phyloP scores from a whole-genome alignment of 2,888 invertebrate genomes.

The Pinctada fucata region DNA sequence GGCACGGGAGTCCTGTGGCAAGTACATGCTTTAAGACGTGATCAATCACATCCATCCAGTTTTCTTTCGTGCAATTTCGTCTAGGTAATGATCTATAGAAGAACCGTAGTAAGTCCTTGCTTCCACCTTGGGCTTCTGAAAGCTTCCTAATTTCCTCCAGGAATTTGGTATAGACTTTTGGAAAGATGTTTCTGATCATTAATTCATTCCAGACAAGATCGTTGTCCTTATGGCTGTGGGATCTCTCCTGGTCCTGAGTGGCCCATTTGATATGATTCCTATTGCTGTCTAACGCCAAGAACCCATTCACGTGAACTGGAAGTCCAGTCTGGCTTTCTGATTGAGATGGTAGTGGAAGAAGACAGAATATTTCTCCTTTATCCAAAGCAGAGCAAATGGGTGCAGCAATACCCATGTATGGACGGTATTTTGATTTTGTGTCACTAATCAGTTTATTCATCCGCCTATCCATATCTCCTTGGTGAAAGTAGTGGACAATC shows the following conservation, averaged over 20 bases:
- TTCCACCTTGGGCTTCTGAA: neutral
- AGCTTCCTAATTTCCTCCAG: neutral
- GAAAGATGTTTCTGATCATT: constrained; percentile 16
- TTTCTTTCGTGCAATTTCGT: neutral
- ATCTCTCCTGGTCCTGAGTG: constrained; percentile 49
- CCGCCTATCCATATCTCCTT: constrained; percentile 42
- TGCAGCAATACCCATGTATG: constrained; percentile 33
- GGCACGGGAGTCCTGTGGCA: constrained; percentile 4
- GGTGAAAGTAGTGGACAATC: constrained; percentile 51
- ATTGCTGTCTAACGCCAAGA: constrained; percentile 70
- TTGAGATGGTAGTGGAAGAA: constrained; percentile 71
- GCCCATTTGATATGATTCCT: constrained; percentile 72
- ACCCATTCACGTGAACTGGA: constrained; percentile 72
- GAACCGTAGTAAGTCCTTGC: neutral
- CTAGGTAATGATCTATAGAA: constrained; percentile 24
- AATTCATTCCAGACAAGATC: constrained; percentile 24
- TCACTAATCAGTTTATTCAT: constrained; percentile 33
- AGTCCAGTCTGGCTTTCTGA: constrained; percentile 65
- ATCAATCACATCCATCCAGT: constrained; percentile 15
- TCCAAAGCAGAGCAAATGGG: neutral
- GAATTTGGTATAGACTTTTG: constrained; percentile 11
- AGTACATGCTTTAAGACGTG: neutral
- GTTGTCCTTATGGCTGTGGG: constrained; percentile 9
- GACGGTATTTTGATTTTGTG: constrained; percentile 17
- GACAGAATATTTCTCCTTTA: constrained; percentile 56